A percentile compares a stretch with the other conserved stretches of the same genome.
Evolutionary conservation across 2,797 vertebrate genomes (phyloP).

Genomic region (Hippopotamyrus pictus): DNA sequence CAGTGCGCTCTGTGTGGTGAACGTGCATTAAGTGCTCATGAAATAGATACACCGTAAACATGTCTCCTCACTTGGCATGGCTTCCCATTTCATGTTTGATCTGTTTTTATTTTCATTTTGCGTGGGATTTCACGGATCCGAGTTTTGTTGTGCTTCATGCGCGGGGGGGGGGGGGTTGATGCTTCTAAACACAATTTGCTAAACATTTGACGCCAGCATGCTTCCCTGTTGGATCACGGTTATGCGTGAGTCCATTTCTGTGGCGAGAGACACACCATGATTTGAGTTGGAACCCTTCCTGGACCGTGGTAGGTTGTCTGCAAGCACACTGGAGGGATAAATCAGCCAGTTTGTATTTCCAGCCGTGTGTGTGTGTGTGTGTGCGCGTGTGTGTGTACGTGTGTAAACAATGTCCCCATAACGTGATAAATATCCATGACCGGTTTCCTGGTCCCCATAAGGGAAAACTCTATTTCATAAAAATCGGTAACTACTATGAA

Average conservation of each 20-base stretch:
- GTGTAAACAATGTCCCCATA: too few relatives aligned
- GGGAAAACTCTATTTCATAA: too few relatives aligned
- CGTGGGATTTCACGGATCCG: neutral
- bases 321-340: conserved; percentile 46
- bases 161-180: neutral
- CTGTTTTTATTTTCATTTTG: neutral
- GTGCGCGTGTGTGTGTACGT: too few relatives aligned
- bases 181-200: neutral
- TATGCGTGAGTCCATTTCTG: conserved; percentile 37
- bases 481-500: too few relatives aligned
- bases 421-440: too few relatives aligned
- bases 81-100: neutral
- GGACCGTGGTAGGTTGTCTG: conserved; percentile 51
- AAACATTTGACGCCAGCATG: neutral
- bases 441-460: too few relatives aligned
- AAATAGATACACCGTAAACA: neutral
- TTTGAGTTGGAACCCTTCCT: conserved; percentile 47
- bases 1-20: neutral
- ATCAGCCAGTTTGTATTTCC: conserved; percentile 29
- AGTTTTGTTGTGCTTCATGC: neutral
- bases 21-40: neutral
- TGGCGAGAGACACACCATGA: conserved; percentile 45
- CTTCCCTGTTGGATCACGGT: conserved; percentile 32
- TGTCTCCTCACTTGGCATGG: neutral
- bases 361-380: neutral